These are phyloP conservation scores for Coptodon rendalli DNA, from an alignment of 2,113 vertebrate species.

Conservation along the genomic window DNA sequence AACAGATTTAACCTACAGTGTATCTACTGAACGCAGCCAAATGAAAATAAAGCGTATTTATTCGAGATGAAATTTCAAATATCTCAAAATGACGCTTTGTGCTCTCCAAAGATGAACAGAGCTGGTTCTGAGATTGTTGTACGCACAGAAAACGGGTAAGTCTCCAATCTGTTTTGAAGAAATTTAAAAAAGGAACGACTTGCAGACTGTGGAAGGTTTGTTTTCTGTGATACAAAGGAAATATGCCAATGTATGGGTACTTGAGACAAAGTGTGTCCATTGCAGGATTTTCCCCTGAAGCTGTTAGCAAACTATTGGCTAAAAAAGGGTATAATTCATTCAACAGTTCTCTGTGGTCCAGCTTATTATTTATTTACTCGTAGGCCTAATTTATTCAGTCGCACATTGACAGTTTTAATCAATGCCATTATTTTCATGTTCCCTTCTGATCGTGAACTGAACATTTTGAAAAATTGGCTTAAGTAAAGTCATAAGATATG, in stretches of 20 bases:
- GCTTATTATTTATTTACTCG: slow-evolving; percentile 52
- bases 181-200: background rate
- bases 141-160: background rate
- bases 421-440: slow-evolving; percentile 1
- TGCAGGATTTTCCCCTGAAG: slow-evolving; percentile 13
- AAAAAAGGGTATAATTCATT: slow-evolving; percentile 49
- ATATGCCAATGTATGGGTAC: background rate
- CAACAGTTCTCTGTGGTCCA: slow-evolving; percentile 23
- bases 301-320: slow-evolving; percentile 43
- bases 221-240: background rate
- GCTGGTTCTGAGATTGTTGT: background rate
- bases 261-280: slow-evolving; percentile 19
- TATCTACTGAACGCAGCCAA: background rate
- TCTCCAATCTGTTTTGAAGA: background rate
- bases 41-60: background rate
- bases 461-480: background rate
- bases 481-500: background rate
- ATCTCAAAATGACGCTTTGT: background rate
- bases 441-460: background rate
- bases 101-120: background rate
- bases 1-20: background rate
- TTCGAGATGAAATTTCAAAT: background rate
- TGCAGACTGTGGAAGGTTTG: background rate
- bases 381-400: slow-evolving; percentile 32
- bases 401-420: slow-evolving; percentile 22